A percentile compares a stretch with the other conserved stretches of the same genome.
These are phyloP conservation scores for Pygocentrus nattereri DNA, from an alignment of 2,797 vertebrate genomes.

Conservation along the genomic window DNA sequence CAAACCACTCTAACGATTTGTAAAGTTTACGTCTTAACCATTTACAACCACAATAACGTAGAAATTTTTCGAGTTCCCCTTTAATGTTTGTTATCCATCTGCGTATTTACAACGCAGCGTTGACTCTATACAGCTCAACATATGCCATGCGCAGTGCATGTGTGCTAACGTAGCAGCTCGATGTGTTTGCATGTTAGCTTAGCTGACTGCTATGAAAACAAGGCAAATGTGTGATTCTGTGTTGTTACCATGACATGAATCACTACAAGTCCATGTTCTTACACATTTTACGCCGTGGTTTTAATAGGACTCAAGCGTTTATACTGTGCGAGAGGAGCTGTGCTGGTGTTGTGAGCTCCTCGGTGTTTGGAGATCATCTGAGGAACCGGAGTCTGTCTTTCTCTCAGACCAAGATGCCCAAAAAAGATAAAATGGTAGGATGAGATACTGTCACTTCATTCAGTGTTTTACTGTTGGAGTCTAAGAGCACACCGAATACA, in stretches of 20 bases:
- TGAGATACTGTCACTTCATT: background rate
- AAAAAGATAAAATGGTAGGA: slow-evolving; percentile 65
- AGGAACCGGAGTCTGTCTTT: background rate
- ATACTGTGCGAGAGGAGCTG: background rate
- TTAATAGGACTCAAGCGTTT: background rate
- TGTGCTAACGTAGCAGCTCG: background rate
- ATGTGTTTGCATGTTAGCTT: background rate
- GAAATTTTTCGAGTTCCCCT: too few relatives aligned
- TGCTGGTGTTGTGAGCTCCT: background rate
- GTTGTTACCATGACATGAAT: background rate
- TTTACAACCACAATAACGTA: too few relatives aligned
- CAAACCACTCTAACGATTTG: too few relatives aligned
- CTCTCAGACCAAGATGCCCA: slow-evolving; percentile 60
- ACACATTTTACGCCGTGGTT: background rate
- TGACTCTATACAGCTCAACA: background rate
- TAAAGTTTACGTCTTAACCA: too few relatives aligned
- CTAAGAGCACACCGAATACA: too few relatives aligned
- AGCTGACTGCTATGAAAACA: background rate
- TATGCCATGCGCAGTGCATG: slow-evolving; percentile 10
- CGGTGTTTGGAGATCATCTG: background rate
- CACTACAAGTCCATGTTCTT: background rate
- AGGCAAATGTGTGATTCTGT: background rate
- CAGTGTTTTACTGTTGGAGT: too few relatives aligned
- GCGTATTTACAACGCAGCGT: slow-evolving; percentile 16
- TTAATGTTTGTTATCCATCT: background rate